Evolutionary conservation across 2,888 invertebrate species (phyloP), one percentile per base, ranked within the genome.

Genomic region (Apamea sordens): DNA sequence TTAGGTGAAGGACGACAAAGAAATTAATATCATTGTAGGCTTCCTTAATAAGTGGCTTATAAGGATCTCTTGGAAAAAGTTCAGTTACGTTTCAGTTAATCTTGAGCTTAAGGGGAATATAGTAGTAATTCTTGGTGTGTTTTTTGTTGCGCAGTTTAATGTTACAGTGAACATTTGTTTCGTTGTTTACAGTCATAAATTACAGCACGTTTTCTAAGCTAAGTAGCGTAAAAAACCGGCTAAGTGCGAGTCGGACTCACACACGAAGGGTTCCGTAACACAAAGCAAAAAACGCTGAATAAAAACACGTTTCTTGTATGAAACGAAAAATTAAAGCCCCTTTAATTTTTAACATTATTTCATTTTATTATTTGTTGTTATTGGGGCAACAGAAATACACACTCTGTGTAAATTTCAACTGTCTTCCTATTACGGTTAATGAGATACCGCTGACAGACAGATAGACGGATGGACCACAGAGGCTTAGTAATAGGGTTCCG

Each of bases 171-270:
- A 80, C n/a, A 53, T 80, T 79, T 53, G 47, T 73, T 70, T 61
- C 24, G 21, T 41, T 64, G 56, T 65, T 59, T 65, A 73, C 32
- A 76, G 32, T 59, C 15, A 59, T 76, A 69, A 69, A 50, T 80
- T 59, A 84, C 41, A 44, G n/a, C 63, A 71, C 41, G 15, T 63
- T 84, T 82, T 68, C 18, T 82, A 82, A 63, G 24, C 8, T 63
- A 44, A 74, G 28, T n/a, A n/a, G 18, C 18, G 13, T 6, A 21
- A 36, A 41, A 44, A 56, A 1, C 56, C 3, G 24, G 56, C 24
- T 56, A 56, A 56, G 24, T 56, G 10, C 24, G 56, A 24, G 24
- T 10, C 24, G 10, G 10, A 56, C 10, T 56, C 10, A 10, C 10
- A 24, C 3, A 56, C 4, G 56, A 24, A 24, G 56, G 24, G 4